phyloP scores from a whole-genome alignment of 1,140 invertebrate genomes.

The Cardiocondyla obscurior region DNA sequence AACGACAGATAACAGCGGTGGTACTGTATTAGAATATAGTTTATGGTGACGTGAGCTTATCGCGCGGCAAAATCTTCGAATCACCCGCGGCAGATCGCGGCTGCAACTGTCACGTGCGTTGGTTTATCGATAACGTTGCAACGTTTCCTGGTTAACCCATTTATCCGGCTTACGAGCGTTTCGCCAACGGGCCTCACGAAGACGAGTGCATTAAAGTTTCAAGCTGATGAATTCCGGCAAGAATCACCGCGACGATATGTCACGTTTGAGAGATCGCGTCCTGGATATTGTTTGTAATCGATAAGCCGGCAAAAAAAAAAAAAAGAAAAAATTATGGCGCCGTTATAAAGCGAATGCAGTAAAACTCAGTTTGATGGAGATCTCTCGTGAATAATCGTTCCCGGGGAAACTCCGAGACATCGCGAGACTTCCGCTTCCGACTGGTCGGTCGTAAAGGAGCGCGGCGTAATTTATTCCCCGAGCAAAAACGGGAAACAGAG shows the following conservation, averaged over 20 bases:
- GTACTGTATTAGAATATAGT: background rate
- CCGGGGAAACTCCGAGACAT: background rate
- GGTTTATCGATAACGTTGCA: constrained; percentile 63
- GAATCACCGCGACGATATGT: background rate
- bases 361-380: constrained; percentile 16
- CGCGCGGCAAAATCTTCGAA: constrained; percentile 42
- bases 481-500: background rate
- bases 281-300: background rate
- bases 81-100: constrained; percentile 48
- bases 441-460: background rate
- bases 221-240: constrained; percentile 3
- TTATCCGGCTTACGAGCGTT: constrained; percentile 50
- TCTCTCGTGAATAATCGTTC: background rate
- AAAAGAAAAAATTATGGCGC: background rate
- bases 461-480: background rate
- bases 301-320: background rate
- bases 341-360: background rate
- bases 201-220: background rate
- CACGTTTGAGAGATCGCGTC: background rate
- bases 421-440: background rate
- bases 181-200: constrained; percentile 15
- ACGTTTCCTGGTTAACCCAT: constrained; percentile 75
- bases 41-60: constrained; percentile 49
- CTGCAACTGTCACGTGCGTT: constrained; percentile 63
- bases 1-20: constrained; percentile 60